Evolutionary conservation across 2,797 vertebrate species (phyloP).

Genomic region (Acanthurus leucopareius): DNA sequence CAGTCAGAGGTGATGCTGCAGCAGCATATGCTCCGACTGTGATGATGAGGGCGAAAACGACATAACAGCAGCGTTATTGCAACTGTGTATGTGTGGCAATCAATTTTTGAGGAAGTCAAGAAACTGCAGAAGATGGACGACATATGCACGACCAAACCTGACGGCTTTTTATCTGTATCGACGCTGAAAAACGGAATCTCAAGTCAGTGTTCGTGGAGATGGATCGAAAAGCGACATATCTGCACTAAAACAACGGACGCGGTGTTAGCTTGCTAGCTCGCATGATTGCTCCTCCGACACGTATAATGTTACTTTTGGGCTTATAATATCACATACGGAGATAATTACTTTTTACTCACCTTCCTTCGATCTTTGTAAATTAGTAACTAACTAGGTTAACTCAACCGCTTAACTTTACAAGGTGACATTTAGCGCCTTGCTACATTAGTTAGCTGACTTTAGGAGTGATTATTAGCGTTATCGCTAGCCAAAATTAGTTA

Average conservation of each 20-base stretch:
- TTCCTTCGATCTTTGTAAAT: neutral
- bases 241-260: conserved; percentile 38
- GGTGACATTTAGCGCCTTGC: conserved; percentile 5
- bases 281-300: conserved; percentile 20
- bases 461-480: conserved; percentile 40
- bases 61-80: conserved; percentile 36
- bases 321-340: neutral
- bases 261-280: conserved; percentile 72
- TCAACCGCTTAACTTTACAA: neutral
- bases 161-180: neutral
- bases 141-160: neutral
- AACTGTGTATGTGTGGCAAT: conserved; percentile 53
- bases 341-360: neutral
- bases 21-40: conserved; percentile 15
- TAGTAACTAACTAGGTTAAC: neutral
- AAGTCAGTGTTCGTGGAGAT: conserved; percentile 8
- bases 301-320: neutral
- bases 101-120: conserved; percentile 65
- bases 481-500: conserved; percentile 45
- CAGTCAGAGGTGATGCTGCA: conserved; percentile 58
- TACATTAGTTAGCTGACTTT: conserved; percentile 53
- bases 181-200: conserved; percentile 12
- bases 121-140: conserved; percentile 53
- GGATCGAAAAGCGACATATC: conserved; percentile 38
- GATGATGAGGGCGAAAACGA: conserved; percentile 37